phyloP scores from a whole-genome alignment of 2,113 vertebrate genomes.

The Lucifuga dentata region DNA sequence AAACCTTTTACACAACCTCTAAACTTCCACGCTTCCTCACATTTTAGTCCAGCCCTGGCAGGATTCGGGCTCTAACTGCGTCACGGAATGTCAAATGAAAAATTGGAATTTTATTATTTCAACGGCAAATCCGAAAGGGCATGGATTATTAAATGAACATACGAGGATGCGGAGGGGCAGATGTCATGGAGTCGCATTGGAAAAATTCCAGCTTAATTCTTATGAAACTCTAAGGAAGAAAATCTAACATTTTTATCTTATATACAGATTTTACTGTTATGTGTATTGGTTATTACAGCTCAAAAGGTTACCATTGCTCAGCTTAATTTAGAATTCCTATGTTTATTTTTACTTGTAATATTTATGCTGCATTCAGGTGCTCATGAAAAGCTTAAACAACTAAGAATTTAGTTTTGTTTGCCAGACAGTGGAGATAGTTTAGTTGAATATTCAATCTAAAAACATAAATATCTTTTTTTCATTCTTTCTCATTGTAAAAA shows the following conservation, averaged over 20 bases:
- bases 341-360: neutral
- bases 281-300: too few species aligned
- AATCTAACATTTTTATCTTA: too few species aligned
- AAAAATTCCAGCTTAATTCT: too few species aligned
- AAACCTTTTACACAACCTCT: constrained; percentile 14
- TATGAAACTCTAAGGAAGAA: too few species aligned
- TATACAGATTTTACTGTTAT: too few species aligned
- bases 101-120: constrained; percentile 64
- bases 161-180: neutral
- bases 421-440: too few species aligned
- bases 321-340: neutral
- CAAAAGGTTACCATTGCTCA: too few species aligned
- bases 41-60: constrained; percentile 22
- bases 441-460: too few species aligned
- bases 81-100: constrained; percentile 63
- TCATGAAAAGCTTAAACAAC: too few species aligned
- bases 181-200: too few species aligned
- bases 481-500: too few species aligned
- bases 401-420: neutral
- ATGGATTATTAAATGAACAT: constrained; percentile 51
- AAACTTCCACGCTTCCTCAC: constrained; percentile 31
- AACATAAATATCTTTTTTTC: too few species aligned
- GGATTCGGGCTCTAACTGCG: constrained; percentile 49
- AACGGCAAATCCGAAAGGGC: constrained; percentile 56
- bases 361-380: neutral